Percentiles rank a stretch among this genome's conserved stretches.
Conservation (phyloP, 1,140 invertebrate species). For the Formica selysi region DNA sequence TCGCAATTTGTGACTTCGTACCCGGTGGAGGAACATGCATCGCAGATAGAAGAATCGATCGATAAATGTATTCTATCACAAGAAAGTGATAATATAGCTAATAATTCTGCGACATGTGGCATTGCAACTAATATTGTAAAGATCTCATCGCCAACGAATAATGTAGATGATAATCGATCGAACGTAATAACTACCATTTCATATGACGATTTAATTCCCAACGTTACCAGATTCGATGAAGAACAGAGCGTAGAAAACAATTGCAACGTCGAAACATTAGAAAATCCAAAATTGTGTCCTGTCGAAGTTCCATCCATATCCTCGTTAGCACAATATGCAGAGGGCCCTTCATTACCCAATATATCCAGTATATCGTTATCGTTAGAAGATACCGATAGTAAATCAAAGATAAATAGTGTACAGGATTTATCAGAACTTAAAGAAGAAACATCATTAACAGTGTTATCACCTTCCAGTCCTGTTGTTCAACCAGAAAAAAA, state of each 20-base stretch:
- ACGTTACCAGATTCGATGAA: neutral
- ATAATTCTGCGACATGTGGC: neutral
- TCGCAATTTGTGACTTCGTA: neutral
- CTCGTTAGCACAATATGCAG: slow-evolving; percentile 2
- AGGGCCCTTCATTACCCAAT: slow-evolving; percentile 34
- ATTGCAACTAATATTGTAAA: neutral
- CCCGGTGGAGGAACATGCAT: neutral
- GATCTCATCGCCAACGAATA: neutral
- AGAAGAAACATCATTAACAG: neutral
- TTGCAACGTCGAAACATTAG: neutral
- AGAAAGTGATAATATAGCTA: neutral
- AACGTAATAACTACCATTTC: slow-evolving; percentile 23
- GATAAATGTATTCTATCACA: neutral
- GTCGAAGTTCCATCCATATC: slow-evolving; percentile 20
- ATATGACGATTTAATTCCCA: neutral
- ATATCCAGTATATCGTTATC: slow-evolving; percentile 37
- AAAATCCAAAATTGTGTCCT: neutral
- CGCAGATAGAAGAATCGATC: neutral
- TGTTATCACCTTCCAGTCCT: neutral
- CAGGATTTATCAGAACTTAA: neutral
- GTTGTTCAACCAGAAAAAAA: neutral
- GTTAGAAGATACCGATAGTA: neutral
- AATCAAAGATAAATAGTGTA: neutral
- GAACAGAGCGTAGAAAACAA: neutral
- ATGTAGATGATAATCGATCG: neutral